Conservation (phyloP, 2,888 invertebrate genomes). For the Spodoptera exigua region DNA sequence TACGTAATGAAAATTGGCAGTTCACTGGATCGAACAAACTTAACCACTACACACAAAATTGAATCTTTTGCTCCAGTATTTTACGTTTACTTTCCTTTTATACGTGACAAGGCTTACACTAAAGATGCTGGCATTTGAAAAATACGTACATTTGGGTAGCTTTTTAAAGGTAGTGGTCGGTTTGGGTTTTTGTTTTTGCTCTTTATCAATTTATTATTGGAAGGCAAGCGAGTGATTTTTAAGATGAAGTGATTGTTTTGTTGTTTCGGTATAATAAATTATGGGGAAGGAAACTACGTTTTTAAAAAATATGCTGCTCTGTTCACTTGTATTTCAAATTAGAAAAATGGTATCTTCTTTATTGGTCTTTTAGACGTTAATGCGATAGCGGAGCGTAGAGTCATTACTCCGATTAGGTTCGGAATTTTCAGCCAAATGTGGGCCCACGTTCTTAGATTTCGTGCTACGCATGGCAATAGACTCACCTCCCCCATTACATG, state of each 20-base stretch:
- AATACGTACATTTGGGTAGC: constrained; percentile 40
- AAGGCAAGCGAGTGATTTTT: constrained; percentile 2
- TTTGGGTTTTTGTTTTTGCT: constrained; percentile 21
- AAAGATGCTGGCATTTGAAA: constrained; percentile 37
- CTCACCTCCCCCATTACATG: too few relatives aligned
- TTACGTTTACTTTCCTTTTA: constrained; percentile 30
- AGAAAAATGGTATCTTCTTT: too few relatives aligned
- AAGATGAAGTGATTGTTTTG: constrained; percentile 1
- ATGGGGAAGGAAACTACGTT: too few relatives aligned
- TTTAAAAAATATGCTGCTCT: too few relatives aligned
- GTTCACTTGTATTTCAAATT: too few relatives aligned
- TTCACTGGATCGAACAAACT: constrained; percentile 78
- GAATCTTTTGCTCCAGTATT: constrained; percentile 40
- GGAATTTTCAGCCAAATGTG: too few relatives aligned
- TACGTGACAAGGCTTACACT: not conserved
- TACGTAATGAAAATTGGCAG: constrained; percentile 87
- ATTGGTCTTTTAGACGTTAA: too few relatives aligned
- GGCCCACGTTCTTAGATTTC: too few relatives aligned
- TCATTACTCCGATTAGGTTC: too few relatives aligned
- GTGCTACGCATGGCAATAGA: too few relatives aligned
- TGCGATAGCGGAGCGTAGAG: too few relatives aligned
- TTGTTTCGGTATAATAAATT: too few relatives aligned
- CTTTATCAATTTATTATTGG: constrained; percentile 23
- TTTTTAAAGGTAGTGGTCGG: constrained; percentile 24
- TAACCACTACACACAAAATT: constrained; percentile 45